Conservation (phyloP, 2,113 vertebrate genomes). For the Oreotrochilus melanogaster region DNA sequence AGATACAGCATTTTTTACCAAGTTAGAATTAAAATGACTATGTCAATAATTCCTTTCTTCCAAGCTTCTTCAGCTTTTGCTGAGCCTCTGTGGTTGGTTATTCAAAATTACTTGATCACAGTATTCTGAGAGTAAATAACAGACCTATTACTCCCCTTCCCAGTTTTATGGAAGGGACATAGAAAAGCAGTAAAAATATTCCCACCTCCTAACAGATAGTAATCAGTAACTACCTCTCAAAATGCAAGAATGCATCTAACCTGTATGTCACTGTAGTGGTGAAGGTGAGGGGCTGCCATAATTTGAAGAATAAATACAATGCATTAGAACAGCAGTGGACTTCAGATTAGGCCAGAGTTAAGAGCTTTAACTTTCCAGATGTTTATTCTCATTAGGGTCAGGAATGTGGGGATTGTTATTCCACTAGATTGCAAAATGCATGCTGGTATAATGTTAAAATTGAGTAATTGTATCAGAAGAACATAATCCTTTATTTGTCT, state of each 20-base stretch:
- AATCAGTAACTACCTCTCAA: neutral
- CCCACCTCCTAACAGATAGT: neutral
- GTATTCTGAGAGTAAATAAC: neutral
- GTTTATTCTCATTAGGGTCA: neutral
- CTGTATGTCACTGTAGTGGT: neutral
- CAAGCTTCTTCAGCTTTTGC: neutral
- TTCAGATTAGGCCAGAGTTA: neutral
- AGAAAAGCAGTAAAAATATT: neutral
- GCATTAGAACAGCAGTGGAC: neutral
- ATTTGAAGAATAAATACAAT: neutral
- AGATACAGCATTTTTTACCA: neutral
- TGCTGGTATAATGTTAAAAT: neutral
- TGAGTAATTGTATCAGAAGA: neutral
- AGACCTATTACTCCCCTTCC: neutral
- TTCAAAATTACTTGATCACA: neutral
- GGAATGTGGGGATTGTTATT: too few relatives aligned
- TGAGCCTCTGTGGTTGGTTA: neutral
- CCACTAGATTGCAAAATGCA: neutral
- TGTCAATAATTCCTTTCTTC: neutral
- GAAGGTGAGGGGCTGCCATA: neutral
- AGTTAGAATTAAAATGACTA: neutral
- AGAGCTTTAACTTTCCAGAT: neutral
- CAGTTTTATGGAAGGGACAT: neutral
- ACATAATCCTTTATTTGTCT: neutral
- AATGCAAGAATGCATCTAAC: neutral